These are phyloP conservation scores for Drymonia ruficornis DNA, from an alignment of 2,888 invertebrate species.

Conservation along the genomic window DNA sequence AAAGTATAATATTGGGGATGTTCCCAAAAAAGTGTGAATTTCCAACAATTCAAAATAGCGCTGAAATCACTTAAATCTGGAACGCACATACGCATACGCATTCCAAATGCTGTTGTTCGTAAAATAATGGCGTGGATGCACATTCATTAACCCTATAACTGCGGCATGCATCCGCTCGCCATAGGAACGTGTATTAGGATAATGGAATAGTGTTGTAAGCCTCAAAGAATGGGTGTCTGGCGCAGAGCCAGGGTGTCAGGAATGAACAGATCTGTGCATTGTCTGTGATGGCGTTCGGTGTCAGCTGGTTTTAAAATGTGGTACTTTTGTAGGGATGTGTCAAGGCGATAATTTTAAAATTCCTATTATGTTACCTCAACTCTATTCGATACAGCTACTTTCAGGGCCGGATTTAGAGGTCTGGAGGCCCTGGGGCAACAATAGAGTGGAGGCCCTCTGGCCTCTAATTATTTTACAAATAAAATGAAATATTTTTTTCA, in stretches of 20 bases:
- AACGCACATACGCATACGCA: background rate
- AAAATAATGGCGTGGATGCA: background rate
- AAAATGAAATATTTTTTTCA: no score
- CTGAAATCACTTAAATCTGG: background rate
- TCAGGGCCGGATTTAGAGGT: no score
- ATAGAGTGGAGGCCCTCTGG: no score
- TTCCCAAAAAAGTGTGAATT: background rate
- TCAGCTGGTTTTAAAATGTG: background rate
- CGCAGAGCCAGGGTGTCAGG: background rate
- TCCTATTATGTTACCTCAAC: no score
- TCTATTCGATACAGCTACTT: no score
- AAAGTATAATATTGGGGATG: no score
- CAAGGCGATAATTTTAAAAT: no score
- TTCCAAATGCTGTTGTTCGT: background rate
- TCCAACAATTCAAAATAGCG: background rate
- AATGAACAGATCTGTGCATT: background rate
- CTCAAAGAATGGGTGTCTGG: background rate
- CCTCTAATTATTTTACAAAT: no score
- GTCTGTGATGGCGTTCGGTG: background rate
- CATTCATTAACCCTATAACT: slow-evolving; percentile 2
- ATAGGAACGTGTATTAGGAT: background rate
- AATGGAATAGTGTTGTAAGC: slow-evolving; percentile 5
- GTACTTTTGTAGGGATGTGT: background rate
- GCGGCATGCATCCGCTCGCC: background rate
- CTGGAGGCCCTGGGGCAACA: no score